Percentiles rank a stretch among this genome's conserved stretches.
Conservation (phyloP, 2,113 vertebrate species). For the Paradisaea rubra region DNA sequence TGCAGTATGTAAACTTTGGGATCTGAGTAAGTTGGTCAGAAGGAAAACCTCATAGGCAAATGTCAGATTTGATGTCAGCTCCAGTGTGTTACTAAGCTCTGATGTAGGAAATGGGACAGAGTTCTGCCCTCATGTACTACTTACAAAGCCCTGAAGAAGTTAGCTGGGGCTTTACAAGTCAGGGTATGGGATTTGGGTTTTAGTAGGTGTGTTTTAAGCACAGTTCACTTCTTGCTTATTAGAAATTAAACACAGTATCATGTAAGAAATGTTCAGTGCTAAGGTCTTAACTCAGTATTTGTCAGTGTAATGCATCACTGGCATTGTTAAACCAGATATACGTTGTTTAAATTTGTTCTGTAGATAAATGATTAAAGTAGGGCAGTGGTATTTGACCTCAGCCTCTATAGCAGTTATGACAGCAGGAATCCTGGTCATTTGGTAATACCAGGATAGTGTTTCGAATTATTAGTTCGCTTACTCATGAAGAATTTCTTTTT, state of each 20-base stretch:
- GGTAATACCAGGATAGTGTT: not conserved
- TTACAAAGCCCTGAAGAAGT: not conserved
- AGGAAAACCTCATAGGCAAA: not conserved
- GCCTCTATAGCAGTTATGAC: not conserved
- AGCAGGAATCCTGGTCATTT: not conserved
- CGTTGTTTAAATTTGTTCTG: not conserved
- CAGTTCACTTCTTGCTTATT: not conserved
- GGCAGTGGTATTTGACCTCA: not conserved
- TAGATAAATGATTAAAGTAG: not conserved
- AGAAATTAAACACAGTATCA: not conserved
- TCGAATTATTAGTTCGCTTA: not conserved
- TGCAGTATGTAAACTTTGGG: not conserved
- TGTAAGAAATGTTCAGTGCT: not conserved
- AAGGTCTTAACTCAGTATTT: not conserved
- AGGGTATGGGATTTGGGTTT: not conserved
- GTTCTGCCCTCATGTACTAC: not conserved
- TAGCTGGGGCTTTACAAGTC: not conserved
- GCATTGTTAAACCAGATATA: fast-evolving
- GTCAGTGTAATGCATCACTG: not conserved
- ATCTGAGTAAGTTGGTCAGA: not conserved
- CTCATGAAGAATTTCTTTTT: not conserved
- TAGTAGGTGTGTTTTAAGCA: not conserved
- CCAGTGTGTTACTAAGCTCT: not conserved
- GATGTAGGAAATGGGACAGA: not conserved
- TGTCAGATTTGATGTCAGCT: not conserved